These are phyloP conservation scores for Chiloscyllium plagiosum DNA, from an alignment of 2,113 vertebrate species.

Conservation along the genomic window DNA sequence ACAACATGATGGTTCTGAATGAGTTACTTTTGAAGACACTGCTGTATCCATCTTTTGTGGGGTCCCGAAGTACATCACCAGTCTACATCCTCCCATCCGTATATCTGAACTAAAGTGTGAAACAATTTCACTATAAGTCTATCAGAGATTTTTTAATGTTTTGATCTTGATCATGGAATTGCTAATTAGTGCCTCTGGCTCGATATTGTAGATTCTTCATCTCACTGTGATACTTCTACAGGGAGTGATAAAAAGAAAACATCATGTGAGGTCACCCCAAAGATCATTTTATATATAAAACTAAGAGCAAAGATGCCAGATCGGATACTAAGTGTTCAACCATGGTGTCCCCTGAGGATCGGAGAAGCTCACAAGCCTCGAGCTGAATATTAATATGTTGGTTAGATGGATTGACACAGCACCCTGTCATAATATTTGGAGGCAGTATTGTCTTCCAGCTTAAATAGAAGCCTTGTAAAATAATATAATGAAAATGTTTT, in stretches of 20 bases:
- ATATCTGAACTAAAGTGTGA: neutral
- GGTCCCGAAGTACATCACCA: too few species aligned
- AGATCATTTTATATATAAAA: neutral
- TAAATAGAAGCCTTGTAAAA: neutral
- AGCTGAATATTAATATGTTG: neutral
- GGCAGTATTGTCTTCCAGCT: neutral
- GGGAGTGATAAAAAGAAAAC: neutral
- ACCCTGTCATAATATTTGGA: neutral
- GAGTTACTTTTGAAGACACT: too few species aligned
- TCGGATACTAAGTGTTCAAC: neutral
- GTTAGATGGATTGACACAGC: neutral
- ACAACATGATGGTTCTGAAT: too few species aligned
- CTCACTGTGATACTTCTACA: neutral
- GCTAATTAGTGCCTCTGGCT: neutral
- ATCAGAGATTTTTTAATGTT: neutral
- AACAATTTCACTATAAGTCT: neutral
- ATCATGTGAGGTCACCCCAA: neutral
- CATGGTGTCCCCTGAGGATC: neutral
- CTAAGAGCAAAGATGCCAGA: neutral
- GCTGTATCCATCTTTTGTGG: too few species aligned
- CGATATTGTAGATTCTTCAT: neutral
- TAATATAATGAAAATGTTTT: neutral
- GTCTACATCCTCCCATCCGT: too few species aligned
- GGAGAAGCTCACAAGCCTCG: neutral
- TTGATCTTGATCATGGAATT: neutral